Conservation (phyloP, 1,140 invertebrate genomes). For the Trichomalopsis sarcophagae region DNA sequence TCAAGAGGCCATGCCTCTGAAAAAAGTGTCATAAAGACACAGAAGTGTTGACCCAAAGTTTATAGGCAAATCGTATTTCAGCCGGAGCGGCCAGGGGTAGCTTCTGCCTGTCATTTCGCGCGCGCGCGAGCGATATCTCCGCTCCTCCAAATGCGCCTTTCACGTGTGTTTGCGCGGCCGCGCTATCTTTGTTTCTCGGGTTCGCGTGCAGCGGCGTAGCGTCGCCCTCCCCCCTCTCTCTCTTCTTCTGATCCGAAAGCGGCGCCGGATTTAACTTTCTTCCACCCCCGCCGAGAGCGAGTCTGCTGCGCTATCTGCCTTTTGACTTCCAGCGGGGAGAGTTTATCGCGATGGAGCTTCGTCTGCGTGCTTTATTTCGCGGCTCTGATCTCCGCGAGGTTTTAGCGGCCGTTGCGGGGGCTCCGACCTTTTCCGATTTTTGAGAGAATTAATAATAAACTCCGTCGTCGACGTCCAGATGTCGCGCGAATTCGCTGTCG, state of each 20-base stretch:
- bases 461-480: neutral
- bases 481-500: neutral
- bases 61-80: conserved; percentile 1
- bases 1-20: too few relatives aligned
- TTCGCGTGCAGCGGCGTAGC: neutral
- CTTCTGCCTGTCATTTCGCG: neutral
- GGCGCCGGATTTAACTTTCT: neutral
- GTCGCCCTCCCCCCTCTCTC: neutral
- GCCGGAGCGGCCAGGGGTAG: neutral
- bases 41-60: too few relatives aligned
- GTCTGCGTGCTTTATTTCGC: neutral
- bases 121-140: neutral
- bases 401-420: too few relatives aligned
- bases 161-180: neutral
- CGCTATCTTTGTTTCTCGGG: neutral
- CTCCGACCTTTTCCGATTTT: too few relatives aligned
- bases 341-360: neutral
- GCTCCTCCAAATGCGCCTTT: neutral
- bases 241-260: neutral
- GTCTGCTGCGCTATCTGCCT: neutral
- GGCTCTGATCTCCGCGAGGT: neutral
- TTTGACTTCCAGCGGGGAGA: neutral
- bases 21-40: too few relatives aligned
- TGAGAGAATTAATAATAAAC: neutral
- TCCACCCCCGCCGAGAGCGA: neutral